phyloP scores from a whole-genome alignment of 2,888 invertebrate species.

The Pseudococcus jackbeardsleyi region DNA sequence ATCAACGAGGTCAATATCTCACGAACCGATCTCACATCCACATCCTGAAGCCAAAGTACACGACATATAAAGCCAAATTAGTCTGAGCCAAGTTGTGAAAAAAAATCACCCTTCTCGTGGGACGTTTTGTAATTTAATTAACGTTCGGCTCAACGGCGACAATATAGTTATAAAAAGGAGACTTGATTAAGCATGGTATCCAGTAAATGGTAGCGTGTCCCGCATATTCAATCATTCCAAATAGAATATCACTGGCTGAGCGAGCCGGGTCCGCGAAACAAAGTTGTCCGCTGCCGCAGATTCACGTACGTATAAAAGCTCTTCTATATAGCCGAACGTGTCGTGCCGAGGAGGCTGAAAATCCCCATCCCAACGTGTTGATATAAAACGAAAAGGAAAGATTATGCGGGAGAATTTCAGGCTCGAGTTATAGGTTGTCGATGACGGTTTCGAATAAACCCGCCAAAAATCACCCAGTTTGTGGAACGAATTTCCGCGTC shows the following conservation, averaged over 20 bases:
- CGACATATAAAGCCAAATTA: neutral
- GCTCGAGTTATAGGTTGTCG: neutral
- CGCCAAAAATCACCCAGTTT: neutral
- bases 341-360: neutral
- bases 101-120: neutral
- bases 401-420: neutral
- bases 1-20: neutral
- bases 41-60: neutral
- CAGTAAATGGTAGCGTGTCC: slow-evolving; percentile 14
- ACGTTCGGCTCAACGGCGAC: slow-evolving; percentile 38
- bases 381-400: neutral
- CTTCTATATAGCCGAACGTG: neutral
- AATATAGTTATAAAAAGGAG: slow-evolving; percentile 23
- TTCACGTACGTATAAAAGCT: neutral
- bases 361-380: neutral
- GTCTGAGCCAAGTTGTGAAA: neutral
- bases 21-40: neutral
- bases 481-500: too few species aligned
- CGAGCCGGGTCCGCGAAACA: neutral
- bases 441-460: neutral
- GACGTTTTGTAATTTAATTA: slow-evolving; percentile 40
- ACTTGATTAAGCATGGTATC: slow-evolving; percentile 42
- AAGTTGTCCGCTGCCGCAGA: neutral
- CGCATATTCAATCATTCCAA: slow-evolving; percentile 37
- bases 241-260: neutral